A percentile compares a stretch with the other conserved stretches of the same genome.
phyloP scores from a whole-genome alignment of 2,888 invertebrate species.

The Mycalesis mineus region DNA sequence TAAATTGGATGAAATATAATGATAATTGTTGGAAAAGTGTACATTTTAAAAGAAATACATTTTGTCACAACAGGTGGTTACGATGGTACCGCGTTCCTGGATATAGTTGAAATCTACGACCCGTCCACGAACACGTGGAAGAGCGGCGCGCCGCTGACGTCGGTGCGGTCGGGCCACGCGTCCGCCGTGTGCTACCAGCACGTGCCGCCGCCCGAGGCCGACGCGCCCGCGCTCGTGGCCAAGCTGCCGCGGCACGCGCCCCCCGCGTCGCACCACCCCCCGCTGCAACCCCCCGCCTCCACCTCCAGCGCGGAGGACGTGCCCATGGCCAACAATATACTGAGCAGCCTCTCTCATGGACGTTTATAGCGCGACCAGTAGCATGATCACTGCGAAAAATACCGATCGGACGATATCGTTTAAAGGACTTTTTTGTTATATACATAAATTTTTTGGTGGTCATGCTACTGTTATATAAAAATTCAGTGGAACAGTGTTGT shows the following conservation, averaged over 20 bases:
- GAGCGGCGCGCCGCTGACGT: constrained; percentile 86
- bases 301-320: constrained; percentile 35
- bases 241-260: constrained; percentile 29
- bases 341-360: constrained; percentile 51
- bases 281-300: constrained; percentile 15
- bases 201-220: constrained; percentile 66
- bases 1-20: no score
- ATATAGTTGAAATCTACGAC: constrained; percentile 93
- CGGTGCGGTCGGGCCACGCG: constrained; percentile 94
- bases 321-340: constrained; percentile 63
- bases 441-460: not conserved
- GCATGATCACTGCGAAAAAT: not conserved
- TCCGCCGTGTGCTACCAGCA: constrained; percentile 92
- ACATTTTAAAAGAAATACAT: not conserved
- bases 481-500: not conserved
- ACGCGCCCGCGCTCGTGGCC: constrained; percentile 32
- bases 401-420: no score
- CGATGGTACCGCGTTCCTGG: constrained; percentile 90
- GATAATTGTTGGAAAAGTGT: no score
- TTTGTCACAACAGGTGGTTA: constrained; percentile 84
- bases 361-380: constrained; percentile 7
- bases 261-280: constrained; percentile 17
- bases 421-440: no score
- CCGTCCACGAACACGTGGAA: constrained; percentile 87
- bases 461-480: not conserved